phyloP scores from a whole-genome alignment of 2,797 vertebrate genomes.

The Poeciliopsis turneri region DNA sequence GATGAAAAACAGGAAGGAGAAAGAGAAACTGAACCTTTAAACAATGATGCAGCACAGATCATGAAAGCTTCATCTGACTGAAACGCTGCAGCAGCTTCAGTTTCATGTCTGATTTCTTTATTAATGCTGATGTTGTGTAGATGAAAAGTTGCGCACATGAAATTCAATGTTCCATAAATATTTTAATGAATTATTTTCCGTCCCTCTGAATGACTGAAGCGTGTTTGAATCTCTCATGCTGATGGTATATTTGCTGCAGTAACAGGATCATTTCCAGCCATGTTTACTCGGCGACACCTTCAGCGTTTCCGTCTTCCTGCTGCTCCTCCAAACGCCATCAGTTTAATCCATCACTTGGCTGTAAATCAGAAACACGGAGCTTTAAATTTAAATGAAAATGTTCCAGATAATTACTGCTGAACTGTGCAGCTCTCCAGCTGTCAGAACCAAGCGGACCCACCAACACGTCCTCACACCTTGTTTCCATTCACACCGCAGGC shows the following conservation, averaged over 20 bases:
- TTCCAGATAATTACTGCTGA: constrained; percentile 37
- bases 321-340: not conserved
- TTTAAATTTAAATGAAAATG: constrained; percentile 41
- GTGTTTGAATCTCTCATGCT: not conserved
- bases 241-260: not conserved
- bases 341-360: constrained; percentile 36
- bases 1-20: not conserved
- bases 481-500: constrained; percentile 49
- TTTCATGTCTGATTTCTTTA: not conserved
- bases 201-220: not conserved
- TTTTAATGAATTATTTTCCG: not conserved
- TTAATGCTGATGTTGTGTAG: not conserved
- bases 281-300: not conserved
- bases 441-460: constrained; percentile 26
- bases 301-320: constrained; percentile 31
- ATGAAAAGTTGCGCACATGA: not conserved
- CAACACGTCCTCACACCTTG: constrained; percentile 18
- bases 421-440: constrained; percentile 28
- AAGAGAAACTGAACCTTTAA: not conserved
- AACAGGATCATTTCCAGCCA: not conserved
- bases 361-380: constrained; percentile 34
- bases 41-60: not conserved
- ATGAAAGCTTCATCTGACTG: not conserved
- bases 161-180: not conserved
- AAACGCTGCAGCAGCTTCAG: not conserved